A percentile compares a stretch with the other conserved stretches of the same genome.
Conservation (phyloP, 1,140 invertebrate species). For the Drosophila guanche region DNA sequence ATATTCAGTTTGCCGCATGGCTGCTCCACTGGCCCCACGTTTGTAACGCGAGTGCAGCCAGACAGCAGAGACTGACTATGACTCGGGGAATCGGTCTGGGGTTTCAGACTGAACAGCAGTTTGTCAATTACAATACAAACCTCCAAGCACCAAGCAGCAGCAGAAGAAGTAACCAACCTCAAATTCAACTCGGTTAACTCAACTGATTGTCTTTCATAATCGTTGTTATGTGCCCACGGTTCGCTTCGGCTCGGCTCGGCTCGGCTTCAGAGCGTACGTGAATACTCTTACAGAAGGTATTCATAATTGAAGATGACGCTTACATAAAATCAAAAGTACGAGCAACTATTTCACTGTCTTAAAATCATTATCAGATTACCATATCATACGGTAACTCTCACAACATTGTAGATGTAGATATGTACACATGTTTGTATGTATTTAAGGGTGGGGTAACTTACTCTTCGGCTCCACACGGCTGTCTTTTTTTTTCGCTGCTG, state of each 20-base stretch:
- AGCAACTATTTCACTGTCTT: too few relatives aligned
- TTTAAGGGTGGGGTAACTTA: background rate
- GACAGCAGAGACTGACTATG: conserved; percentile 23
- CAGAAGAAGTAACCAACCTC: conserved; percentile 37
- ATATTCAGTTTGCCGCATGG: conserved; percentile 70
- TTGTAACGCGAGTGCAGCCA: conserved; percentile 24
- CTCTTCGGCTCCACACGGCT: background rate
- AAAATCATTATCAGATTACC: too few relatives aligned
- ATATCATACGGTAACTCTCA: conserved; percentile 2
- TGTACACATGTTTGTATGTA: too few relatives aligned
- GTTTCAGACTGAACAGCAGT: conserved; percentile 41
- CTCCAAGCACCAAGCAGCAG: conserved; percentile 45
- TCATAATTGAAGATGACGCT: background rate
- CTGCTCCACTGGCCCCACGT: conserved; percentile 65
- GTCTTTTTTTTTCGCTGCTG: background rate
- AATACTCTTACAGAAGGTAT: too few relatives aligned
- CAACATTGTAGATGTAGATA: background rate
- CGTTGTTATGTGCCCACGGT: conserved; percentile 31
- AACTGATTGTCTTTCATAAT: conserved; percentile 82
- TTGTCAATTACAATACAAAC: conserved; percentile 80
- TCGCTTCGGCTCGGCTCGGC: conserved; percentile 17
- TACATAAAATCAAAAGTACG: too few relatives aligned
- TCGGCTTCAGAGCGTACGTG: too few relatives aligned
- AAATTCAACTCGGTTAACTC: conserved; percentile 32
- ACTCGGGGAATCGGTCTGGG: background rate